Evolutionary conservation across 2,113 vertebrate genomes (phyloP).

Genomic region (Ptychochromis oligacanthus): DNA sequence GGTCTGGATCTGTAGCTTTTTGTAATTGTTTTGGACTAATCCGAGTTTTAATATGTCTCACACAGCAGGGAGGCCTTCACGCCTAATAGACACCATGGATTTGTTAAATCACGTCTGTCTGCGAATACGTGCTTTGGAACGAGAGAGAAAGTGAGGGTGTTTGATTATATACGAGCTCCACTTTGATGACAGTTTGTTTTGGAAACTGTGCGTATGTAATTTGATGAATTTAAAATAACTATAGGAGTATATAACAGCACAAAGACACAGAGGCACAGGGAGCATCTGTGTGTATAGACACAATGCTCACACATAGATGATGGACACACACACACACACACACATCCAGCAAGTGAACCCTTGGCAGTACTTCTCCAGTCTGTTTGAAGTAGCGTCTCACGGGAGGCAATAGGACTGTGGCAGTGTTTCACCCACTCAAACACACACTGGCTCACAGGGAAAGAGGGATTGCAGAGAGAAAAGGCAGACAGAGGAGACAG

Average conservation of each 20-base stretch:
- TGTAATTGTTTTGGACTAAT: conserved; percentile 75
- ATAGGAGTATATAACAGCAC: conserved; percentile 12
- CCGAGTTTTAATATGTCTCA: conserved; percentile 73
- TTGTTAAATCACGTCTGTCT: conserved; percentile 70
- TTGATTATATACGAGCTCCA: conserved; percentile 17
- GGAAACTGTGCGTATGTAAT: conserved; percentile 15
- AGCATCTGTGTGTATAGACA: conserved; percentile 32
- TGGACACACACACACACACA: conserved; percentile 17
- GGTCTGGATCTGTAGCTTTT: conserved; percentile 58
- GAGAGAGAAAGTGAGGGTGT: not conserved
- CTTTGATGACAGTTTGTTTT: conserved; percentile 54
- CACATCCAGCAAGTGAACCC: conserved; percentile 63
- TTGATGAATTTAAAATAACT: not conserved
- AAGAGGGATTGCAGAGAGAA: conserved; percentile 53
- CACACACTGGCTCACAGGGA: conserved; percentile 56
- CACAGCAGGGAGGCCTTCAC: conserved; percentile 64
- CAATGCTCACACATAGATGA: conserved; percentile 12
- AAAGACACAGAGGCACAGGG: not conserved
- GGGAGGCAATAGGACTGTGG: conserved; percentile 70
- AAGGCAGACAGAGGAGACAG: conserved; percentile 54
- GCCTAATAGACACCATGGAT: conserved; percentile 63
- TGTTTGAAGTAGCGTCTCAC: conserved; percentile 78
- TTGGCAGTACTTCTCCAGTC: conserved; percentile 75
- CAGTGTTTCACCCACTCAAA: conserved; percentile 72
- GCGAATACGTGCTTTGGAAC: conserved; percentile 42